Base-by-base conservation (phyloP, 2,888 invertebrate genomes). In the Nebria brevicollis region DNA sequence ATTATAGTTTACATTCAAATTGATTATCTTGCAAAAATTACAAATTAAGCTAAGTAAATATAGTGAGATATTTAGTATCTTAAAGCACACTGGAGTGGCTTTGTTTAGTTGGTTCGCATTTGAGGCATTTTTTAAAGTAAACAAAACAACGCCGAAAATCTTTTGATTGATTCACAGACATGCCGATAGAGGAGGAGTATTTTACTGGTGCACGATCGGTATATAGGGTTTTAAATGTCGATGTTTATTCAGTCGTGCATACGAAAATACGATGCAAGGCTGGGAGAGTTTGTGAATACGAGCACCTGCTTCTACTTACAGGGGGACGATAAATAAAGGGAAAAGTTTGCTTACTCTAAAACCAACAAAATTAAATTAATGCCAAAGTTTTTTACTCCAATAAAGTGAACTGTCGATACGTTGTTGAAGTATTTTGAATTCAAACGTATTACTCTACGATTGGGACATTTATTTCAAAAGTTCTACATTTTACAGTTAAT, bases 351-450 rank as follows among this genome's bases (percentile, higher is more conserved):
- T 70, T 34, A 11, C 70, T 34, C 26, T 70, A 26, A 70, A 15
- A 70, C 34, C 70, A 70, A 70, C 70, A 70, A 70, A 70, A 70
- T 70, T 70, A 70, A 70, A 70, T 70, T 70, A 70, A 70, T 70
- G 70, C 11, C 15, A 70, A 70, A 70, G 70, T 70, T 70, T 26
- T 26, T 11, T 54, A 54, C 54, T 54, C 54, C 54, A 8, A 13
- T 54, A 54, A 11, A 54, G 70, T 15, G 3, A 15, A 11, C 13
- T 70, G 20, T 25, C 25, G 70, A 34, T 70, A 70, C 70, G 70
- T 7, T 34, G 34, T 34, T 34, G 34, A 34, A 34, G 34, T 11
- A 54, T 54, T 54, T 54, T 54, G 54, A 54, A 11, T 54, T 13
- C 11, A 54, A 54, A 11, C 8, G 54, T 54, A 54, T 54, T 54